These are phyloP conservation scores for Drosophila aff. DNA, from an alignment of 1,140 invertebrate species.

Conservation along the genomic window DNA sequence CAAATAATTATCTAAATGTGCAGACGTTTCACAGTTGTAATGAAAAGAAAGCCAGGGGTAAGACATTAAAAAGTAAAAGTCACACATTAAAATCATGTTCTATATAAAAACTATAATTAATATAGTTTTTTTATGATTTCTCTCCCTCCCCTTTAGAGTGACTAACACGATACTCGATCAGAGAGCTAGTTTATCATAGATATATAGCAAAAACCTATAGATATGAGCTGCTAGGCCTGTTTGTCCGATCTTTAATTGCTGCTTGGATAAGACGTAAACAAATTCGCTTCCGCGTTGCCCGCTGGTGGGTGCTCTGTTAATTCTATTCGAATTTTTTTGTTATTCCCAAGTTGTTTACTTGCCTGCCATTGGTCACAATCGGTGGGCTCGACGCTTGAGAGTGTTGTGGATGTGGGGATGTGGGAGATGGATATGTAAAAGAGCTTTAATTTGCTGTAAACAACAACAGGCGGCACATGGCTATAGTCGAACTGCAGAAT, in stretches of 20 bases:
- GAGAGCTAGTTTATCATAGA: neutral
- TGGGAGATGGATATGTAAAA: constrained; percentile 45
- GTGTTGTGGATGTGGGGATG: neutral
- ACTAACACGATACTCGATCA: neutral
- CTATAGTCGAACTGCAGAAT: constrained; percentile 30
- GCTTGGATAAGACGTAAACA: constrained; percentile 47
- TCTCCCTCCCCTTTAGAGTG: too few species aligned
- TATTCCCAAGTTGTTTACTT: constrained; percentile 59
- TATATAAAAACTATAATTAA: too few species aligned
- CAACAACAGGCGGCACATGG: constrained; percentile 55
- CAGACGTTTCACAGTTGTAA: neutral
- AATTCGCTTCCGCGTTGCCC: constrained; percentile 47
- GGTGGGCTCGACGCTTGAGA: constrained; percentile 60
- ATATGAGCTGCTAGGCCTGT: constrained; percentile 10
- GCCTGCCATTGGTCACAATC: constrained; percentile 56
- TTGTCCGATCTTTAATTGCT: constrained; percentile 32
- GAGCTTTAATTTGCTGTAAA: constrained; percentile 46
- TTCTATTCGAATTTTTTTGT: constrained; percentile 31
- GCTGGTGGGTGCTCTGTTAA: constrained; percentile 15
- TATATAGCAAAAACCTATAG: neutral
- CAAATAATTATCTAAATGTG: neutral
- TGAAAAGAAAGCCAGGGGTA: neutral
- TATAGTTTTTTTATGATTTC: neutral
- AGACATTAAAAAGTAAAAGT: neutral
- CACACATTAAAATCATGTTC: neutral